Conservation (phyloP, 2,888 invertebrate species). For the Sycophila texana region DNA sequence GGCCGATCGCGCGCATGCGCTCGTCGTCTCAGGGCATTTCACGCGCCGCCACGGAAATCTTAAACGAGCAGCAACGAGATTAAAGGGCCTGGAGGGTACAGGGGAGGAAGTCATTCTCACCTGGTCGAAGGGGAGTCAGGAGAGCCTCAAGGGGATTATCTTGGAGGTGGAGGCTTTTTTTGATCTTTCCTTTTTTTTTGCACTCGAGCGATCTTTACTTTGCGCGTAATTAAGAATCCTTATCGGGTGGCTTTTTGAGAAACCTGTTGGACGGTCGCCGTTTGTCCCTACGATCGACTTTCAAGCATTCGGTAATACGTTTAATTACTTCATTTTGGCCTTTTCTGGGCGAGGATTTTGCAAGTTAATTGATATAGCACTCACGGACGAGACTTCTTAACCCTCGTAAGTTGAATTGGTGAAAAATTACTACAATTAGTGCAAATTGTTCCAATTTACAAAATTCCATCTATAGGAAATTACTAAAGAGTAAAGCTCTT, state of each 20-base stretch:
- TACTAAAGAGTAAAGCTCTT: too few species aligned
- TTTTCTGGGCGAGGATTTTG: background rate
- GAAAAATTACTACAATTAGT: too few species aligned
- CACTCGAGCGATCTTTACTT: background rate
- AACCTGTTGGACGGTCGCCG: slow-evolving; percentile 13
- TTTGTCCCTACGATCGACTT: background rate
- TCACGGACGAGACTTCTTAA: too few species aligned
- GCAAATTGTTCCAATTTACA: too few species aligned
- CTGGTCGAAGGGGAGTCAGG: background rate
- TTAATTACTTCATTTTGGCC: slow-evolving; percentile 38
- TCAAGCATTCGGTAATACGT: background rate
- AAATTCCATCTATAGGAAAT: too few species aligned
- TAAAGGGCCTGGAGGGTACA: background rate
- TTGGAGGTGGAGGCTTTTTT: background rate
- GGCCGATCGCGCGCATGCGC: slow-evolving; percentile 16
- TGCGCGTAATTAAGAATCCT: slow-evolving; percentile 41
- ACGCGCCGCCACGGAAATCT: slow-evolving; percentile 29
- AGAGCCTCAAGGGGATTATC: background rate
- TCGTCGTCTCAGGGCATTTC: slow-evolving; percentile 16
- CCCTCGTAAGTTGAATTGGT: too few species aligned
- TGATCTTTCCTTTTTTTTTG: background rate
- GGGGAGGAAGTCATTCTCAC: slow-evolving; percentile 15
- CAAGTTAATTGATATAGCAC: too few species aligned
- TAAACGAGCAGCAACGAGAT: slow-evolving; percentile 21
- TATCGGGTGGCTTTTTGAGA: slow-evolving; percentile 10